These are phyloP conservation scores for Cyrtorhinus lividipennis DNA, from an alignment of 1,140 invertebrate species.

Conservation along the genomic window DNA sequence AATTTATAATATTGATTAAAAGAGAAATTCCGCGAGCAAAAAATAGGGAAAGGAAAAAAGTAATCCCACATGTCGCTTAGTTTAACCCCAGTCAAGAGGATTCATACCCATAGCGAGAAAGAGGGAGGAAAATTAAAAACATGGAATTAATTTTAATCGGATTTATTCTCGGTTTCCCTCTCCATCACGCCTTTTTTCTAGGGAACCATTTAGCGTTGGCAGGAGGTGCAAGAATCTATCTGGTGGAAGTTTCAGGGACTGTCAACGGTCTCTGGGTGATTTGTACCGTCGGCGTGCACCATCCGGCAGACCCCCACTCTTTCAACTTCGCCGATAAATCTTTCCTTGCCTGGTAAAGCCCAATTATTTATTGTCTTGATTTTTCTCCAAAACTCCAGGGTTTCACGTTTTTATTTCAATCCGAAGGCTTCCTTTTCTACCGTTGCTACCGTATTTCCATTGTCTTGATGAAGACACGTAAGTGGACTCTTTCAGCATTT, in stretches of 20 bases:
- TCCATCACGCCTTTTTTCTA: too few relatives aligned
- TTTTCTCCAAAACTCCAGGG: neutral
- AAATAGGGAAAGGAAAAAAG: neutral
- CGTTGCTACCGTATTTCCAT: too few relatives aligned
- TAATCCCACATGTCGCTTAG: neutral
- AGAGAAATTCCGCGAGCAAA: too few relatives aligned
- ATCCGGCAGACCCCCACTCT: neutral
- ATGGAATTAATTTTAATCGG: neutral
- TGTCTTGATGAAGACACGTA: too few relatives aligned
- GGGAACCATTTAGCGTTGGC: neutral
- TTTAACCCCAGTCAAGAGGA: neutral
- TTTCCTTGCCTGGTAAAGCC: conserved; percentile 5
- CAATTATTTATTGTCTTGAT: conserved; percentile 5
- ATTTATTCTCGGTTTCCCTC: too few relatives aligned
- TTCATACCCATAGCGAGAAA: too few relatives aligned
- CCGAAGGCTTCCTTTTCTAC: too few relatives aligned
- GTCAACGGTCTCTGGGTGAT: neutral
- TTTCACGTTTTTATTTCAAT: neutral
- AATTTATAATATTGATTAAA: too few relatives aligned
- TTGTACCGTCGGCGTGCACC: neutral
- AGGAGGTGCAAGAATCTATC: neutral
- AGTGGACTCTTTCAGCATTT: too few relatives aligned
- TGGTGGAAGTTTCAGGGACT: neutral
- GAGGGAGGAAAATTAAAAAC: neutral
- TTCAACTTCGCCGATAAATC: conserved; percentile 4